Evolutionary conservation across 35 echinoderm and acorn worm genomes (phyloP).

Genomic region (Heliocidaris erythrogramma): DNA sequence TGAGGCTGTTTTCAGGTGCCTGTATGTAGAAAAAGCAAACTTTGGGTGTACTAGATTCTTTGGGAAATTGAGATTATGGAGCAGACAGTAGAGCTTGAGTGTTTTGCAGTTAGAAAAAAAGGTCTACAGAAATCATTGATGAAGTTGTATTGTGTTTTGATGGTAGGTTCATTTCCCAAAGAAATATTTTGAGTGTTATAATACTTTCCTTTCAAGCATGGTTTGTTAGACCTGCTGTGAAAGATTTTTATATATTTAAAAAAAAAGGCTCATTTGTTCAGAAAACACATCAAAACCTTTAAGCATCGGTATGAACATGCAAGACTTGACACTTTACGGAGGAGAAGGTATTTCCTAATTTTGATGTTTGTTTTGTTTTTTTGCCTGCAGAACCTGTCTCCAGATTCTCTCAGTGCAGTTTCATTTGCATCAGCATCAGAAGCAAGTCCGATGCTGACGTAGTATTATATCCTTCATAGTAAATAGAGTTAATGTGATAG

Average conservation of each 20-base stretch:
- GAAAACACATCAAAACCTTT: not conserved
- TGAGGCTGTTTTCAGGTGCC: not conserved
- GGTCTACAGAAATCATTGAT: too few species aligned
- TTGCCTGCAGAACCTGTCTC: slow-evolving; percentile 43
- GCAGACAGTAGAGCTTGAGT: too few species aligned
- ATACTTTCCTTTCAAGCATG: too few species aligned
- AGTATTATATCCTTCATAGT: slow-evolving; percentile 1
- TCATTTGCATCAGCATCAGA: slow-evolving; percentile 47
- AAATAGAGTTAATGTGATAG: not conserved
- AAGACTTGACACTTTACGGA: not conserved
- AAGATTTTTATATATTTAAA: not conserved
- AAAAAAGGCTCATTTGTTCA: not conserved
- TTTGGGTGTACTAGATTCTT: too few species aligned
- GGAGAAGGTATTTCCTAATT: not conserved
- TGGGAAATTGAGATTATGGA: too few species aligned
- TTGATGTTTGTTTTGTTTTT: not conserved
- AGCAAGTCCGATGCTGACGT: slow-evolving; percentile 35
- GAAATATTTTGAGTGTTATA: too few species aligned
- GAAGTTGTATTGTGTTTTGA: too few species aligned
- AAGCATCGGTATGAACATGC: not conserved
- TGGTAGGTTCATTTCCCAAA: too few species aligned
- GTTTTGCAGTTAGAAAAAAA: too few species aligned
- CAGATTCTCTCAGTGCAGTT: slow-evolving; percentile 55
- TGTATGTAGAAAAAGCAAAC: not conserved
- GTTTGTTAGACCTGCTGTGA: not conserved